Base-by-base conservation (phyloP, 2,888 invertebrate species). In the Dilophus febrilis region DNA sequence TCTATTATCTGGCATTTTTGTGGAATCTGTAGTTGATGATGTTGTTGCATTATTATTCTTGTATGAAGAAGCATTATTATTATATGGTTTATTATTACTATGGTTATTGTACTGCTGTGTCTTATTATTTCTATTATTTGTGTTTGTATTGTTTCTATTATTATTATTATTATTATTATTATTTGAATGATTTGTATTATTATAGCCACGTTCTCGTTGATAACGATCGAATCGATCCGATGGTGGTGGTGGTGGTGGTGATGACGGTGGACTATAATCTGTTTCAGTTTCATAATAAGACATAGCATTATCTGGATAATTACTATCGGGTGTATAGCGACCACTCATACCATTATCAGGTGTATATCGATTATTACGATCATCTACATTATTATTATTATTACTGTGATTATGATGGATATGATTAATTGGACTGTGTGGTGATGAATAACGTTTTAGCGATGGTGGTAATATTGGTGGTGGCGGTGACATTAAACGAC, bases 261-360 rank as follows among this genome's bases (percentile, higher is more conserved):
- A 27, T 34, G 31, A 36, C 10, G 73, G 72, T 3, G 75, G 74
- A 60, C 72, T 72, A 50, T 71, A 71, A 52, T 78, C 78, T 12
- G 76, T 71, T 54, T 77, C 77, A n/a, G 72, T 72, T 50, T 72
- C 73, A 45, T 55, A 55, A 14, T 56, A 56, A 12, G 61, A 57
- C 50, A 66, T 65, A 41, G 55, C 53, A 42, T 63, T 64, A n/a
- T 66, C 64, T 47, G 64, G 61, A 51, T 64, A 66, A 37, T 65
- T 58, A 41, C 59, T 59, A 43, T 68, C 71, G 12, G 70, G 67
- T 41, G 72, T 68, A 56, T 70, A 74, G 44, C 73, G 64, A 22
- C 59, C 57, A 26, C 38, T 28, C n/a, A n/a, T n/a, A n/a, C n/a
- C n/a, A n/a, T n/a, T n/a, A 43, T 57, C 55, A 29, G 56, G 52